phyloP scores from a whole-genome alignment of 2,113 vertebrate species.

The Psophia crepitans region DNA sequence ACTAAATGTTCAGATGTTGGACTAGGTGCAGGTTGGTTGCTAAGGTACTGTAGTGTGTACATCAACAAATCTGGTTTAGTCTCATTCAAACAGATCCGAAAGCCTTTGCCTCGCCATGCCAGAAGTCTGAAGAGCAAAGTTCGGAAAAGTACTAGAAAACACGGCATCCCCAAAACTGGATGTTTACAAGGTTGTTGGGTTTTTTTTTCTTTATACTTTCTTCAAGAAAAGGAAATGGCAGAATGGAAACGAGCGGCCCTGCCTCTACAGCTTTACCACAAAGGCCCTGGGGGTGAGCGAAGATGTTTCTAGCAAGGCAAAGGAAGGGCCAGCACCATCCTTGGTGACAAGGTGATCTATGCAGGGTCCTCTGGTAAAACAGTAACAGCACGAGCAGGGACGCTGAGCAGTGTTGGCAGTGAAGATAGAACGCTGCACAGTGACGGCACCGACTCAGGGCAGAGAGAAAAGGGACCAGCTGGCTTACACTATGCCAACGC shows the following conservation, averaged over 20 bases:
- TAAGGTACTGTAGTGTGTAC: constrained; percentile 36
- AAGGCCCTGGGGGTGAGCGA: neutral
- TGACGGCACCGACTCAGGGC: fast-evolving
- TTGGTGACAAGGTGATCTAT: fast-evolving
- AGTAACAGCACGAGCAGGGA: fast-evolving
- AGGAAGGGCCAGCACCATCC: neutral
- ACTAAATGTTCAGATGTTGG: neutral
- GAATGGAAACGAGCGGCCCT: neutral
- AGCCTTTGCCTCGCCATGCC: neutral
- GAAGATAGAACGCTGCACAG: fast-evolving
- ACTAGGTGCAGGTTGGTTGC: constrained; percentile 33
- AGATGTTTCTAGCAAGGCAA: neutral
- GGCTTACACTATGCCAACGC: fast-evolving
- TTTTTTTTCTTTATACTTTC: neutral
- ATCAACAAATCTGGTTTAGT: constrained; percentile 29
- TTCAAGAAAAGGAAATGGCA: neutral
- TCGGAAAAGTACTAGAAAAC: neutral
- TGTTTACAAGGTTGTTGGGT: neutral
- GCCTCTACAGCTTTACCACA: neutral
- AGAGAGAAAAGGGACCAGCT: neutral
- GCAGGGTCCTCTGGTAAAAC: neutral
- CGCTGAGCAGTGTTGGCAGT: fast-evolving
- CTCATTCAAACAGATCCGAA: constrained; percentile 1
- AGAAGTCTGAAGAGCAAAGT: neutral
- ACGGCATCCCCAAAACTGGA: neutral